Base-by-base conservation (phyloP, 2,113 vertebrate genomes). In the Xiphophorus hellerii region DNA sequence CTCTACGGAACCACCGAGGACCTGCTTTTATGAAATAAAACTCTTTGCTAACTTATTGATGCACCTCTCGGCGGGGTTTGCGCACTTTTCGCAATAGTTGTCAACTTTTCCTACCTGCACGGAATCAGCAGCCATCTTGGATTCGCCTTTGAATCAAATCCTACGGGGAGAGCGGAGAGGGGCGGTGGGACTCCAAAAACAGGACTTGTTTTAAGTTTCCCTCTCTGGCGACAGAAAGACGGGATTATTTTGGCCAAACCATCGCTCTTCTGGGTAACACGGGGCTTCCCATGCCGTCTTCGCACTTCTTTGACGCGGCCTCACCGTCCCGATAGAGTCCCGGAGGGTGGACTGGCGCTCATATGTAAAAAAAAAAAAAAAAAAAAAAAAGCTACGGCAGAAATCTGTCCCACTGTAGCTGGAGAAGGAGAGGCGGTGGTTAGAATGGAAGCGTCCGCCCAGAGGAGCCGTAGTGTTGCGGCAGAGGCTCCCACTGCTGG, bases 101-200 rank as follows among this genome's bases (percentile, higher is more conserved):
- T 86, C 86, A 93, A 94, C 92, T 95, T 95, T 48, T 94, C 94
- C 92, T 95, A 95, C 94, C 94, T 95, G 94, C 94, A 95, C 93
- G 90, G 94, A 94, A 84, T 95, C 94, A 88, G 94, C 94, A 89
- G 94, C 94, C 94, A 95, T 95, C 93, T 95, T 95, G 93, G 90
- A 92, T 94, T 93, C 90, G 92, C 93, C 90, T 94, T 94, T 94
- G 92, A 94, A 93, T 95, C 92, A 92, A 91, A 93, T 91, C 93
- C 91, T 94, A 89, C 88, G 86, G 90, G 89, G 90, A 92, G 92
- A 84, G 89, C 69, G 83, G 90, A 87, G 91, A 88, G 89, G 88
- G 62, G 67, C n/a, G 44, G 35, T 84, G 84, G 78, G 72, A 85
- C 77, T 91, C 86, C 85, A 76, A 91, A 86, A 89, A 88, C 90